These are phyloP conservation scores for Tenualosa ilisha DNA, from an alignment of 2,797 vertebrate species.

Conservation along the genomic window DNA sequence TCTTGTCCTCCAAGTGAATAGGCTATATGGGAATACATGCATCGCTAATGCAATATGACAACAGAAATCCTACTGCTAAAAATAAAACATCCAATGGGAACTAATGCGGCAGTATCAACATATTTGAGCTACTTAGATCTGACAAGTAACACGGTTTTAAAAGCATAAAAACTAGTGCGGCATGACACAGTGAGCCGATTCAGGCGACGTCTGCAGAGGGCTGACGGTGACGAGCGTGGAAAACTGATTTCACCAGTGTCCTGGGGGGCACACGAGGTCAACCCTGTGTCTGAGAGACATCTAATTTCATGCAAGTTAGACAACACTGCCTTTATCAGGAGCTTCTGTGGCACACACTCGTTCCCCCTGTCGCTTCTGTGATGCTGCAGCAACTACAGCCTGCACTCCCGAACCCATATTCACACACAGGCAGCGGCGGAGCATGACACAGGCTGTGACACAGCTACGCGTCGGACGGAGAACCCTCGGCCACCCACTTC, in stretches of 20 bases:
- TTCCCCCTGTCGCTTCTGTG: conserved; percentile 18
- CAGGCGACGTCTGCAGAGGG: background rate
- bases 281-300: conserved; percentile 17
- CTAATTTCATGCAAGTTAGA: conserved; percentile 45
- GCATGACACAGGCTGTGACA: background rate
- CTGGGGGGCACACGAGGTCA: background rate
- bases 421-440: background rate
- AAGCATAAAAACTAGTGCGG: conserved; percentile 8
- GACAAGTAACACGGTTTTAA: conserved; percentile 22
- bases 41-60: background rate
- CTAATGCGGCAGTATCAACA: background rate
- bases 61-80: background rate
- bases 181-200: background rate
- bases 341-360: background rate
- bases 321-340: background rate
- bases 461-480: background rate
- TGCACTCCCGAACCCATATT: background rate
- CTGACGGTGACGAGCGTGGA: conserved; percentile 29
- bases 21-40: background rate
- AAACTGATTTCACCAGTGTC: conserved; percentile 23
- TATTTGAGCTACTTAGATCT: conserved; percentile 18
- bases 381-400: background rate
- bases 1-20: background rate
- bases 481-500: background rate
- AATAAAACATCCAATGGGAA: conserved; percentile 11